These are phyloP conservation scores for Ascidia mentula DNA, from an alignment of 23 tunicate species.

Conservation along the genomic window DNA sequence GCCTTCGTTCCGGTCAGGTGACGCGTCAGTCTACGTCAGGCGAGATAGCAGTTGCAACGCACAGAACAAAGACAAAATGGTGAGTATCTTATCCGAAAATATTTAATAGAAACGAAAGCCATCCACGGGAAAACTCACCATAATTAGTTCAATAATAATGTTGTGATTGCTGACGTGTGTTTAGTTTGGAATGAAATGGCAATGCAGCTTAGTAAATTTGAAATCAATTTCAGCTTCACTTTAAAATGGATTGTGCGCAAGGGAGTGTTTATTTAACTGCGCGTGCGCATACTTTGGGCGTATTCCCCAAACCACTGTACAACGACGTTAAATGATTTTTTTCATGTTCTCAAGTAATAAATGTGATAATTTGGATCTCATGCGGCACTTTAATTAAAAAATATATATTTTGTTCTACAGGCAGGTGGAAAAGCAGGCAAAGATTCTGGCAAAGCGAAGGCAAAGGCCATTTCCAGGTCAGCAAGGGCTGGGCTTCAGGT, in stretches of 20 bases:
- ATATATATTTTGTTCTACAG: constrained; percentile 30
- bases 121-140: constrained; percentile 62
- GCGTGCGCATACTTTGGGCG: constrained; percentile 30
- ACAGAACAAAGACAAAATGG: constrained; percentile 43
- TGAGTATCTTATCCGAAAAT: constrained; percentile 53
- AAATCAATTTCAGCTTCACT: constrained; percentile 1
- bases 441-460: constrained; percentile 95
- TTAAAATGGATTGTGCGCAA: constrained; percentile 19
- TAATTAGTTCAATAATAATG: constrained; percentile 37
- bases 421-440: constrained; percentile 98
- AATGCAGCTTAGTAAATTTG: neutral
- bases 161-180: constrained; percentile 25
- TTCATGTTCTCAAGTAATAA: neutral
- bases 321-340: neutral
- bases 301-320: neutral
- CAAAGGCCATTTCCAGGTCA: constrained; percentile 86
- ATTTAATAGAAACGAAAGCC: constrained; percentile 38
- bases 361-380: neutral
- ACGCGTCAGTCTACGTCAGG: constrained; percentile 35
- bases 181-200: constrained; percentile 33
- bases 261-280: constrained; percentile 39
- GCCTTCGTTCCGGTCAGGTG: constrained; percentile 66
- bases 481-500: constrained; percentile 96
- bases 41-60: constrained; percentile 2
- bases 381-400: neutral